Base-by-base conservation (phyloP, 2,888 invertebrate genomes). In the Odontothrips loti region DNA sequence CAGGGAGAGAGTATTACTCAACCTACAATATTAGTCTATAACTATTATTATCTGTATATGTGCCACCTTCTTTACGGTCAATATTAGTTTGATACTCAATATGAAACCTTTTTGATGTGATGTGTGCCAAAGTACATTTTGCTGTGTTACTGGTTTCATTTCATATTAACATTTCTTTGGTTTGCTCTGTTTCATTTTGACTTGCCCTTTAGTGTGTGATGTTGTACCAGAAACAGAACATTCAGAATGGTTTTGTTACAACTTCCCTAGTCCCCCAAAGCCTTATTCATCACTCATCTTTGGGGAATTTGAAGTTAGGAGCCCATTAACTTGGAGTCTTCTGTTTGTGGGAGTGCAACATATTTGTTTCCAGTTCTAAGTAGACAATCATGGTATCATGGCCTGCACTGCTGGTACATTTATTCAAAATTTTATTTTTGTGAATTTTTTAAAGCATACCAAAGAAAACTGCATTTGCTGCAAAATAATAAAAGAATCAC, bases 241-340 rank as follows among this genome's bases (percentile, higher is more conserved):
- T 27, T 23, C 1, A 75, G 27, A 75, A 75, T 27, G 68, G 68
- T 75, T 23, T 75, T 27, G 11, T 10, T 10, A 27, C 68, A 75
- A 27, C 68, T 75, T 75, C 68, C 68, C 68, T 75, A 75, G 68
- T 75, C 68, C 68, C 68, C 68, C 68, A 75, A 75, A 75, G 68
- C 12, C 10, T 12, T 75, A 23, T 75, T 75, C 68, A 58, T 9
- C 34, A 12, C 23, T 27, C 27, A 27, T 75, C 68, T 75, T 75
- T 75, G 68, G 68, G 68, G 27, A 75, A 75, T 23, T 75, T 9
- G 68, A 75, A 75, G 68, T 75, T 75, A 43, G 34, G 2, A 43
- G 34, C 34, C 2, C 34, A 43, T 43, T 43, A 43, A 43, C 34
- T 43, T 43, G 34, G 34, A 43, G 34, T 43, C 34, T 43, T 43